phyloP scores from a whole-genome alignment of 2,113 vertebrate species.

The Callithrix jacchus region DNA sequence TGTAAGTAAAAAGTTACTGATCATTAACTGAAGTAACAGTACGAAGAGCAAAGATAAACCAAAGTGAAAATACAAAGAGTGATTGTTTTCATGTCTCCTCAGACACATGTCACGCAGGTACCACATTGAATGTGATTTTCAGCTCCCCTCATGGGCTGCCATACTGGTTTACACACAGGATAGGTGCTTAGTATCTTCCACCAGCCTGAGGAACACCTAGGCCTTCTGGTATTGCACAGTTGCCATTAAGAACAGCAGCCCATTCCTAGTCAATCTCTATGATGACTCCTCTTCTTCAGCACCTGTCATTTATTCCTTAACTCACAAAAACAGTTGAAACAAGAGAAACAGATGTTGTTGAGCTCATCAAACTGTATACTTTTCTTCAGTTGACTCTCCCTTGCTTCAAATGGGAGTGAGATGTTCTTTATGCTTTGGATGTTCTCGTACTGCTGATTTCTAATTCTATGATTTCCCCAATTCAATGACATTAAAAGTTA shows the following conservation, averaged over 20 bases:
- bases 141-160: neutral
- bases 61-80: neutral
- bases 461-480: neutral
- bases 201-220: neutral
- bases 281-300: neutral
- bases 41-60: neutral
- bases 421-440: slow-evolving; percentile 65
- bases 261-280: neutral
- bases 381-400: slow-evolving; percentile 75
- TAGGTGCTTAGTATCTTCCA: neutral
- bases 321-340: slow-evolving; percentile 54
- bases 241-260: neutral
- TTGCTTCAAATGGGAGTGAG: slow-evolving; percentile 62
- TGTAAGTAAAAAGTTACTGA: too few relatives aligned
- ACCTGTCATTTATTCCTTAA: slow-evolving; percentile 63
- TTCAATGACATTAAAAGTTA: neutral
- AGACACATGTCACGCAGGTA: neutral
- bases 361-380: slow-evolving; percentile 63
- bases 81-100: neutral
- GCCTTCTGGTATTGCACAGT: neutral
- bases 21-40: neutral
- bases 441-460: slow-evolving; percentile 58
- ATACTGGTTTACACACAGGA: neutral
- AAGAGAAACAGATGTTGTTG: slow-evolving; percentile 73
- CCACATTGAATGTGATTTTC: neutral